Base-by-base conservation (phyloP, 2,797 vertebrate genomes). In the Tauraco hartlaubi region DNA sequence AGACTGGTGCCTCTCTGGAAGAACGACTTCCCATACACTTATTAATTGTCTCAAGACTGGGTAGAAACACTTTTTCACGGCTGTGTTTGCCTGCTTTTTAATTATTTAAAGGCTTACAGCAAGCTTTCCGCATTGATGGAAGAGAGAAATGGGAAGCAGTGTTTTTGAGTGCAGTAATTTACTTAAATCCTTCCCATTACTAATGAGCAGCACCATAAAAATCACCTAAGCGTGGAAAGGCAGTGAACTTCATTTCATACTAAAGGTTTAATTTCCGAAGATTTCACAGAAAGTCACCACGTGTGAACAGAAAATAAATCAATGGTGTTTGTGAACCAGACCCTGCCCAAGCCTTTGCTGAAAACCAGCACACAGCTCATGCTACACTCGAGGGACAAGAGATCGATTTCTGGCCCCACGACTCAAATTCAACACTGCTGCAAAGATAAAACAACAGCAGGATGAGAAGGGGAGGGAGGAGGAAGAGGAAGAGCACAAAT, bases 401-500 rank as follows among this genome's bases (percentile, higher is more conserved):
- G 61, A 87, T 59, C 84, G 41, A 55, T 69, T 37, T n/a, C 89
- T 59, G 75, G 51, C 74, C 64, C 80, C 12, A 14, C 51, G 31
- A 37, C 74, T 69, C 59, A 26, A 75, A 59, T 6, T 4, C 77
- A 67, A 15, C 83, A 35, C 17, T 0, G 5, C 68, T 15, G 43
- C 39, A 16, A 29, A 76, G 72, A 92, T 39, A 54, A 81, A 95
- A 81, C 86, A 94, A 43, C 69, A 75, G 94, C 93, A 94, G 90
- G 79, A 95, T 69, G 87, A 59, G 81, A 46, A 84, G 63, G 84
- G 85, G 82, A 87, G 64, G 81, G 43, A 77, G 52, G 31, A 81
- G 86, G 86, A 94, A 83, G 80, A 86, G 94, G 80, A 95, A 92
- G 85, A 84, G 80, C 77, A 82, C 90, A 94, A 92, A 93, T 81